A percentile compares a stretch with the other conserved stretches of the same genome.
These are phyloP conservation scores for Berghia stephanieae DNA, from an alignment of 1,140 invertebrate genomes.

Conservation along the genomic window DNA sequence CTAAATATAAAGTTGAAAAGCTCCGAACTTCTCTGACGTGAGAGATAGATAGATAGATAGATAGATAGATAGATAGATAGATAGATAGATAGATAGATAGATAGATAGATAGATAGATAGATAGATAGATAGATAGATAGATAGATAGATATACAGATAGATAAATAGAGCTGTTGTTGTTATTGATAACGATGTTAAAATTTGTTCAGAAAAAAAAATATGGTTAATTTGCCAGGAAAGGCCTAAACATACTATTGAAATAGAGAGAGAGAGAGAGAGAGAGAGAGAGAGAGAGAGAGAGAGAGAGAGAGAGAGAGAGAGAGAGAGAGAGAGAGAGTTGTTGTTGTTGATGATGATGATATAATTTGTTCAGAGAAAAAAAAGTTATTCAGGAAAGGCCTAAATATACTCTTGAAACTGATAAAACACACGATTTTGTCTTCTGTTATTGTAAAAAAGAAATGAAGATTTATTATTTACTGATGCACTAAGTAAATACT, in stretches of 20 bases:
- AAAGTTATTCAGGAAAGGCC: neutral
- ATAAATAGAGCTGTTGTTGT: too few species aligned
- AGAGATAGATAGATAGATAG: neutral
- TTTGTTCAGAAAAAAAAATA: too few species aligned
- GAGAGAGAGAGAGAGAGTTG: conserved; percentile 11
- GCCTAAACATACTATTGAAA: too few species aligned
- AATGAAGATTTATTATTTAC: too few species aligned
- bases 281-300: conserved; percentile 12
- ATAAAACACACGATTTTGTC: neutral
- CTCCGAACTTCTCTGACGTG: neutral
- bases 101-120: neutral
- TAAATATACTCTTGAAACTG: neutral
- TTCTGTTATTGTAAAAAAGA: neutral
- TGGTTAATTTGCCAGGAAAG: too few species aligned
- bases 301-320: conserved; percentile 8
- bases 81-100: conserved; percentile 1
- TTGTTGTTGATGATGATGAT: neutral
- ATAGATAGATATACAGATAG: conserved; percentile 13
- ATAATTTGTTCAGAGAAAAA: neutral
- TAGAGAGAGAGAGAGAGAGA: conserved; percentile 19
- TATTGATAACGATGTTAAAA: too few species aligned
- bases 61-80: neutral
- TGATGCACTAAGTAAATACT: too few species aligned
- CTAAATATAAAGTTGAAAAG: neutral
- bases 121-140: neutral